Evolutionary conservation across 2,888 invertebrate species (phyloP).

Genomic region (Dryadula phaetusa): DNA sequence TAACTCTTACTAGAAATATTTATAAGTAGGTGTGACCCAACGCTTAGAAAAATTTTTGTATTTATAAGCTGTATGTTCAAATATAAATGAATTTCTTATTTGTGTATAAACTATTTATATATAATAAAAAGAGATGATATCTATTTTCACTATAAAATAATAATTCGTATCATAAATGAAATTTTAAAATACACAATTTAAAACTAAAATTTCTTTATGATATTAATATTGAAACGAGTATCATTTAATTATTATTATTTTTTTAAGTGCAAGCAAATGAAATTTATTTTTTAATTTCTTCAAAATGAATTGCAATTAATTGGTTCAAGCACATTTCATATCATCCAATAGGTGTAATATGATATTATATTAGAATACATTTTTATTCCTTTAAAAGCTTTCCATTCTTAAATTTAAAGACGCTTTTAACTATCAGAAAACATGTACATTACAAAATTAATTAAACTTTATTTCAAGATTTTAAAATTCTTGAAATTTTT

Average conservation of each 20-base stretch:
- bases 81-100: no score
- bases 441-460: neutral
- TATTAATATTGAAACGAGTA: neutral
- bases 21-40: neutral
- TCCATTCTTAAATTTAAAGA: neutral
- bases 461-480: neutral
- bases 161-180: neutral
- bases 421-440: neutral
- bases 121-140: neutral
- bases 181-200: neutral
- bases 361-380: neutral
- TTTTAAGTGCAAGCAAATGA: constrained; percentile 4
- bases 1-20: neutral
- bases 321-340: neutral
- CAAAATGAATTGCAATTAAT: constrained; percentile 3
- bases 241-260: constrained; percentile 6
- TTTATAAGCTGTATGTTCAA: neutral
- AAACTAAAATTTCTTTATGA: constrained; percentile 3
- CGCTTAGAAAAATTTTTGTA: neutral
- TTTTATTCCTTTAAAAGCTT: no score
- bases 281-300: neutral
- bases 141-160: neutral
- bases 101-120: neutral
- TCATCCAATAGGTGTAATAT: neutral
- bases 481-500: neutral